phyloP scores from a whole-genome alignment of 2,113 vertebrate species.

The Miniopterus natalensis region DNA sequence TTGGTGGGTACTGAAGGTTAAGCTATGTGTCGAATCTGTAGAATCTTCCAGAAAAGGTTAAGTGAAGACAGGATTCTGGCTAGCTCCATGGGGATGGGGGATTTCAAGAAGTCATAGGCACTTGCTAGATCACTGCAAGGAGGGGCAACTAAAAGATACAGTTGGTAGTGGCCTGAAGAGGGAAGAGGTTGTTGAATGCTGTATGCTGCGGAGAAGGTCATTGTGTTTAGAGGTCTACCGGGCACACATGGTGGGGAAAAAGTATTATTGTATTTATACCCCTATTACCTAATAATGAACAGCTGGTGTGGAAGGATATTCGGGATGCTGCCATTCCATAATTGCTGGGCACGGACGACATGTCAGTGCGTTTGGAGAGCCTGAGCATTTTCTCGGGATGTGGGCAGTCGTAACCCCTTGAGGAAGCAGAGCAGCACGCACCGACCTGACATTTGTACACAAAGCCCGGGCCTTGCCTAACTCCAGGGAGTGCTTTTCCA shows the following conservation, averaged over 20 bases:
- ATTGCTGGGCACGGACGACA: neutral
- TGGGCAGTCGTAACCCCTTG: too few relatives aligned
- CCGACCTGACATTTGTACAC: neutral
- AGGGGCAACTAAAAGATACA: accelerated
- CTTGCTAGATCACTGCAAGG: neutral
- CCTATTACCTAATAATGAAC: neutral
- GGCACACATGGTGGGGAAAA: neutral
- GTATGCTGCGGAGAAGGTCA: neutral
- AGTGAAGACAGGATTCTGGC: neutral
- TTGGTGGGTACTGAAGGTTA: neutral
- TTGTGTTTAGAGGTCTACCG: neutral
- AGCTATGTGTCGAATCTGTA: neutral
- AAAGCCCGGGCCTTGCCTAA: neutral
- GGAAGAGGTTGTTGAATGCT: neutral
- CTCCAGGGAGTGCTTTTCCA: neutral
- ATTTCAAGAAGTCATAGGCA: neutral
- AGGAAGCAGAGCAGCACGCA: neutral
- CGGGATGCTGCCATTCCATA: neutral
- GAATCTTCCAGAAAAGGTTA: neutral
- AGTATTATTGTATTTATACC: neutral
- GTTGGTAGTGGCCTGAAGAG: neutral
- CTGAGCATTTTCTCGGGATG: neutral
- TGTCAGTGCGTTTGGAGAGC: neutral
- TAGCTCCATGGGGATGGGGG: accelerated
- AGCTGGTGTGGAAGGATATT: neutral